These are phyloP conservation scores for Elachura formosa DNA, from an alignment of 2,113 vertebrate genomes.

Conservation along the genomic window DNA sequence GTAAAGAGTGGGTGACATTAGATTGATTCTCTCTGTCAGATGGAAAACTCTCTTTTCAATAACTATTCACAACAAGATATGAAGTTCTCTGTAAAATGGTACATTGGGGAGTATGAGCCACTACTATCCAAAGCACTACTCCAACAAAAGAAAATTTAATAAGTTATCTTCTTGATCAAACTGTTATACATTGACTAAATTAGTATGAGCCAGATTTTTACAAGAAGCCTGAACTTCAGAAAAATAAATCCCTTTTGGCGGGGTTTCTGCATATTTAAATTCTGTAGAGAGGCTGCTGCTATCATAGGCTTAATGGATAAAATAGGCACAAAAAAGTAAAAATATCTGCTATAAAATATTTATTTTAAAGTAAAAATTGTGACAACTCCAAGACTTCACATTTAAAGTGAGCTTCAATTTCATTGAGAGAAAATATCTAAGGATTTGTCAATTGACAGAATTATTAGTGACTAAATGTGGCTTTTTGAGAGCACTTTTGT, in stretches of 20 bases:
- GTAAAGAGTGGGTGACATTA: not conserved
- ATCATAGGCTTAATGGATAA: not conserved
- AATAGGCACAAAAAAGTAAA: not conserved
- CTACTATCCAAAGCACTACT: not conserved
- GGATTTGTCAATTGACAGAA: not conserved
- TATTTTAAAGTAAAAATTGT: not conserved
- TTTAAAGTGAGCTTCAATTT: not conserved
- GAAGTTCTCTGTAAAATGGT: not conserved
- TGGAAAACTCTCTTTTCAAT: conserved; percentile 14
- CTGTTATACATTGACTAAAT: not conserved
- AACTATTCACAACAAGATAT: conserved; percentile 19
- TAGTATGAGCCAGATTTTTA: not conserved
- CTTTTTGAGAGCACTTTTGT: not conserved
- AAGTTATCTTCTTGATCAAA: not conserved
- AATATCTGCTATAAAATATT: not conserved
- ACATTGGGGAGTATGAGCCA: not conserved
- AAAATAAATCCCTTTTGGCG: not conserved
- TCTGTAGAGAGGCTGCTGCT: not conserved
- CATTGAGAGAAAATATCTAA: not conserved
- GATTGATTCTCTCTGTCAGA: conserved; percentile 31
- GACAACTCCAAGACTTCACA: not conserved
- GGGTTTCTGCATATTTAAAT: not conserved
- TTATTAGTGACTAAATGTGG: not conserved
- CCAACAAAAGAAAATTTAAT: not conserved
- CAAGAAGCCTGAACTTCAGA: not conserved